phyloP scores from a whole-genome alignment of 2,888 invertebrate genomes.

The Teleogryllus oceanicus region DNA sequence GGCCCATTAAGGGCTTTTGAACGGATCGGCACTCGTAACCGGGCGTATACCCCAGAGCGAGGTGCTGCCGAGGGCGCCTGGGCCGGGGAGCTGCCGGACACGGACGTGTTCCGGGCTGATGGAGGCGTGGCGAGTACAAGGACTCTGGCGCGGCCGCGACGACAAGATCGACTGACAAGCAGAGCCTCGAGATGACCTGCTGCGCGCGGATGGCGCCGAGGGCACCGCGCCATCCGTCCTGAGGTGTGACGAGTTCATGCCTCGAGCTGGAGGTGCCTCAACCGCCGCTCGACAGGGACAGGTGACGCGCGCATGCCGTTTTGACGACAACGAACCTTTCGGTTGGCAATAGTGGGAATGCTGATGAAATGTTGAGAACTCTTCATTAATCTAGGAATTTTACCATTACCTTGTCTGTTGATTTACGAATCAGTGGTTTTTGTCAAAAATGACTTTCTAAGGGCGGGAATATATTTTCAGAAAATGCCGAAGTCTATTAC shows the following conservation, averaged over 20 bases:
- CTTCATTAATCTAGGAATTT: too few relatives aligned
- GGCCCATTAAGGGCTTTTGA: too few relatives aligned
- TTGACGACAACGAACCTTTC: too few relatives aligned
- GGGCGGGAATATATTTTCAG: too few relatives aligned
- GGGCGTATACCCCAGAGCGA: too few relatives aligned
- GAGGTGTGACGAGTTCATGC: constrained; percentile 67
- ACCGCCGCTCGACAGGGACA: constrained; percentile 54
- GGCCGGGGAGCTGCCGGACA: neutral
- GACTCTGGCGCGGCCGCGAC: neutral
- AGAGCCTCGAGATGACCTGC: neutral
- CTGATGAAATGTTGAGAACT: too few relatives aligned
- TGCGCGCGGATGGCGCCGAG: neutral
- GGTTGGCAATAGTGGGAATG: too few relatives aligned
- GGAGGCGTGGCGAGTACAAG: constrained; percentile 1
- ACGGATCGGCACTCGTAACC: too few relatives aligned
- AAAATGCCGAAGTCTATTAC: too few relatives aligned
- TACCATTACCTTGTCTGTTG: too few relatives aligned
- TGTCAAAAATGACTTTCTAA: too few relatives aligned
- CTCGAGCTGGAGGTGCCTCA: constrained; percentile 54
- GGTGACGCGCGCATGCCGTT: neutral
- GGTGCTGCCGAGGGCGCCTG: neutral
- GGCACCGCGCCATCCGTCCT: constrained; percentile 54
- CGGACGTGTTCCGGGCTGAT: neutral
- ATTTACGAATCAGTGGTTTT: too few relatives aligned
- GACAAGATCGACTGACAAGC: neutral